Base-by-base conservation (phyloP, 2,888 invertebrate genomes). In the Tineola bisselliella region DNA sequence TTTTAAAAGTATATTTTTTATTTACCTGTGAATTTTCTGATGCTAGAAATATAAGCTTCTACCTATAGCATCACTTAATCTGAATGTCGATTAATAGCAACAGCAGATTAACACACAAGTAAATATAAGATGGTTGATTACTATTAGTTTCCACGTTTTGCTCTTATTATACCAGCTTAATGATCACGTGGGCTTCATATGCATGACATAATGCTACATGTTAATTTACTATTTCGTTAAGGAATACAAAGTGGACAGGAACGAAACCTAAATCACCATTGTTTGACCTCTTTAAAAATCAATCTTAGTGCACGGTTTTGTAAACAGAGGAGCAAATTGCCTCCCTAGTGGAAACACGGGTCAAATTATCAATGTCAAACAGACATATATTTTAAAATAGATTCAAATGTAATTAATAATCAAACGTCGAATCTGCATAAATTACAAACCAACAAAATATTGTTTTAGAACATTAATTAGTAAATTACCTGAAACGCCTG, bases 61-160 rank as follows among this genome's bases (percentile, higher is more conserved):
- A 4, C 2, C 6, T 25, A 25, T 25, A 25, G 25, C 6, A 25
- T 25, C 25, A 25, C n/a, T n/a, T n/a, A n/a, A n/a, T n/a, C n/a
- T n/a, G n/a, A 25, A 6, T 25, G 6, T 25, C 25, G 6, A 25
- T 6, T 25, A 2, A 25, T 4, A 25, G 25, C 6, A 2, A 4
- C 2, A 25, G 6, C 6, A 25, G 2, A 25, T 25, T 4, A 6
- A 6, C 2, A 6, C 6, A 25, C 25, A 6, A 4, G 6, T 25
- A 25, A 25, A 25, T 25, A 25, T 2, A 2, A 25, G 25, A 25
- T 48, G 25, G 12, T 17, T 12, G 54, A 54, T 54, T 54, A 54
- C 19, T 25, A 12, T 31, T 58, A 33, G 33, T 58, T 58, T 58
- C 33, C 58, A 58, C 33, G 31, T n/a, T 33, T 33, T 33, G 58